phyloP scores from a whole-genome alignment of 1,140 invertebrate species.

The Tetragonula clypearis region DNA sequence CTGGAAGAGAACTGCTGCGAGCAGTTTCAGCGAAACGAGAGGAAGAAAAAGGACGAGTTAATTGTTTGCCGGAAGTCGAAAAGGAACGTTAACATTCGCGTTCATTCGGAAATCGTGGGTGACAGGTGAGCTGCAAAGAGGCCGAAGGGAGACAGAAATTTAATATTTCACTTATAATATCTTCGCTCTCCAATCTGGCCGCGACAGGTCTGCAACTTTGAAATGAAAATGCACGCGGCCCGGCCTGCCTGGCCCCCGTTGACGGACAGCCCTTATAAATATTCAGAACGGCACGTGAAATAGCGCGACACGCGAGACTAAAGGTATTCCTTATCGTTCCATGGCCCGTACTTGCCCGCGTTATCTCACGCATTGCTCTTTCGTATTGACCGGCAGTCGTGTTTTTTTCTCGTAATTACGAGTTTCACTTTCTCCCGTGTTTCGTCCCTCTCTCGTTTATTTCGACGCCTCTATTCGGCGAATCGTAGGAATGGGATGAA shows the following conservation, averaged over 20 bases:
- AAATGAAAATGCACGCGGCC: slow-evolving; percentile 77
- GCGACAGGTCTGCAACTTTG: slow-evolving; percentile 76
- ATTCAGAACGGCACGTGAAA: slow-evolving; percentile 78
- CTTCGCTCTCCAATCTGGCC: slow-evolving; percentile 76
- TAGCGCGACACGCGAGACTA: slow-evolving; percentile 78
- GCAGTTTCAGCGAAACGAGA: background rate
- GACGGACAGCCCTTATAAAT: slow-evolving; percentile 80
- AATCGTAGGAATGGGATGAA: background rate
- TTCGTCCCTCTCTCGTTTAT: background rate
- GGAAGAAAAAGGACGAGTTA: slow-evolving; percentile 14
- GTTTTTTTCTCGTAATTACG: slow-evolving; percentile 30
- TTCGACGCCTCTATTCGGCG: slow-evolving; percentile 18
- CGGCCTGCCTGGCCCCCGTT: slow-evolving; percentile 48
- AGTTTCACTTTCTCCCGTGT: slow-evolving; percentile 31
- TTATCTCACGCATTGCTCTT: slow-evolving; percentile 66
- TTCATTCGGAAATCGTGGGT: slow-evolving; percentile 20
- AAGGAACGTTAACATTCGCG: slow-evolving; percentile 23
- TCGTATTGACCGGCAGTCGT: slow-evolving; percentile 41
- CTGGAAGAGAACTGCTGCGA: background rate
- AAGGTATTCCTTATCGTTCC: slow-evolving; percentile 78
- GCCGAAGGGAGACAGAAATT: slow-evolving; percentile 65
- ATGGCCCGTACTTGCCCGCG: slow-evolving; percentile 53
- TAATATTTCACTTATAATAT: slow-evolving; percentile 80
- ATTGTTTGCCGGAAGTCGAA: slow-evolving; percentile 36
- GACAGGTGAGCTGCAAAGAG: slow-evolving; percentile 56